These are phyloP conservation scores for Python bivittatus DNA, from an alignment of 2,113 vertebrate species.

Conservation along the genomic window DNA sequence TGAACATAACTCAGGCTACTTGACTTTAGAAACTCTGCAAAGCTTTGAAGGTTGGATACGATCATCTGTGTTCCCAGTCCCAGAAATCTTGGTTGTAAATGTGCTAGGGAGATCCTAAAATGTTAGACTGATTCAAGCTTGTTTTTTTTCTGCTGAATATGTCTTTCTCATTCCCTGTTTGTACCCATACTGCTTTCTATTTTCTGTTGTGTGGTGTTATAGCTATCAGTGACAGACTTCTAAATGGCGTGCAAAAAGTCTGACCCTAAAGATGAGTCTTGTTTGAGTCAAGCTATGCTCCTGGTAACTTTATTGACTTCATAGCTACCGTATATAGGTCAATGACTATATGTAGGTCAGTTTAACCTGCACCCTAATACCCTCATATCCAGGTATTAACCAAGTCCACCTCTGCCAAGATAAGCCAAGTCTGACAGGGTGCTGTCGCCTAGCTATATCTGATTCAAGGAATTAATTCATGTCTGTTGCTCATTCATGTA, in stretches of 20 bases:
- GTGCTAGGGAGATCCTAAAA: not conserved
- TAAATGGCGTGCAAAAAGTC: constrained; percentile 1
- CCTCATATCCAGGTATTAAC: too few species aligned
- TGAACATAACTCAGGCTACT: constrained; percentile 12
- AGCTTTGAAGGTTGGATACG: constrained; percentile 33
- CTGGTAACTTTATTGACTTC: too few species aligned
- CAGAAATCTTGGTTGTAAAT: constrained; percentile 8
- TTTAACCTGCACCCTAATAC: too few species aligned
- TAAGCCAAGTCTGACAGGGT: too few species aligned
- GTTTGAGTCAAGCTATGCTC: too few species aligned
- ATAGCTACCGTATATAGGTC: too few species aligned
- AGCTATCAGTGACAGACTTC: constrained; percentile 20
- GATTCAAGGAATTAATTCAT: too few species aligned
- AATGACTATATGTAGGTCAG: too few species aligned
- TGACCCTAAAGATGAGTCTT: not conserved
- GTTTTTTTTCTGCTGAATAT: not conserved
- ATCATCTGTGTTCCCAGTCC: constrained; percentile 12
- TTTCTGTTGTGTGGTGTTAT: constrained; percentile 16
- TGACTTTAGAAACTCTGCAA: constrained; percentile 15
- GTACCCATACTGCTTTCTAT: not conserved
- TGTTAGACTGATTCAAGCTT: not conserved
- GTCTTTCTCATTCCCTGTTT: not conserved
- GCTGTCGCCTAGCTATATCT: too few species aligned
- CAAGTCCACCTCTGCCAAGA: too few species aligned
- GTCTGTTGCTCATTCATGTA: too few species aligned